These are phyloP conservation scores for Sanderia malayensis DNA, from an alignment of 30 jellyfish, hydroid and myxozoan species.

Conservation along the genomic window DNA sequence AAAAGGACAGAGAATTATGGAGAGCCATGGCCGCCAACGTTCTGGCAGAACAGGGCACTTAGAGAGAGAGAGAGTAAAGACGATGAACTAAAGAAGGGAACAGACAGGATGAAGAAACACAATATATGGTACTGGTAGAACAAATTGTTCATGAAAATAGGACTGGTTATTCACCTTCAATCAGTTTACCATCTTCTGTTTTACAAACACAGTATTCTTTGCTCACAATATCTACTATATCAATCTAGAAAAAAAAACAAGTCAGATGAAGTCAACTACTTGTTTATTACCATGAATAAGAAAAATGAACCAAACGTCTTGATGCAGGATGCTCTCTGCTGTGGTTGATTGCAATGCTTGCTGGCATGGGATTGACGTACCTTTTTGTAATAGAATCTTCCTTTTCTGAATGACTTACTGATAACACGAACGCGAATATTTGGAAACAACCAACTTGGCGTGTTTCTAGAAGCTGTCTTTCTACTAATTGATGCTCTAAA, in stretches of 20 bases:
- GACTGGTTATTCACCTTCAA: slow-evolving; percentile 52
- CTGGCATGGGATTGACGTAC: too few species aligned
- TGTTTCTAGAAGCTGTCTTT: neutral
- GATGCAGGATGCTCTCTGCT: too few species aligned
- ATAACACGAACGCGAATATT: slow-evolving; percentile 74
- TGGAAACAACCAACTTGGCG: slow-evolving; percentile 74
- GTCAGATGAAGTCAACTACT: too few species aligned
- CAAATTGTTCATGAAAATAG: neutral
- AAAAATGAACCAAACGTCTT: too few species aligned
- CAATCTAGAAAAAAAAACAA: slow-evolving; percentile 46
- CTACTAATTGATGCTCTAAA: slow-evolving; percentile 4
- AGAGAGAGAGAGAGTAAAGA: slow-evolving; percentile 5
- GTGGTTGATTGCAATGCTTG: too few species aligned
- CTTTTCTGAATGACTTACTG: slow-evolving; percentile 65
- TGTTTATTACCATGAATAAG: too few species aligned
- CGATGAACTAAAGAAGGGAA: too few species aligned
- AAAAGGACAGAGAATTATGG: slow-evolving; percentile 16
- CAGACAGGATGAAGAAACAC: too few species aligned
- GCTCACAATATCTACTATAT: slow-evolving; percentile 67
- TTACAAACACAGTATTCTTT: slow-evolving; percentile 58
- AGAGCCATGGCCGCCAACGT: slow-evolving; percentile 13
- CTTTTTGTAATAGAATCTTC: slow-evolving; percentile 69
- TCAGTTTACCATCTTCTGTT: slow-evolving; percentile 66
- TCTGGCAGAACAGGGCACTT: slow-evolving; percentile 41
- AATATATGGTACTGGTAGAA: neutral